A percentile compares a stretch with the other conserved stretches of the same genome.
Evolutionary conservation across 37 sponge, comb jelly and placozoan genomes (phyloP).

Genomic region (Halisarca cf. caerulea): DNA sequence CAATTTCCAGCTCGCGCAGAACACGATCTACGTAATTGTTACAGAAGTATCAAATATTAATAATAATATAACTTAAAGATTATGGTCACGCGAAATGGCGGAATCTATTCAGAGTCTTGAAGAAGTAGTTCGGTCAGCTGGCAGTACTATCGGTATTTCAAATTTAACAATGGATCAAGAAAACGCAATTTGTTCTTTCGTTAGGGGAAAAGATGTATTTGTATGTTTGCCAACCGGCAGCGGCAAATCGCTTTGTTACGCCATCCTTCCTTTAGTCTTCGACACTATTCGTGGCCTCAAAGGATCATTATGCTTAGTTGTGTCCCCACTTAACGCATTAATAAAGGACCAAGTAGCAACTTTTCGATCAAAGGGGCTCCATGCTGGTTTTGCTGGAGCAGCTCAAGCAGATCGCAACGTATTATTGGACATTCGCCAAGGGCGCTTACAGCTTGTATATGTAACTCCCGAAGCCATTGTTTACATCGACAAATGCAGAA

Average conservation of each 20-base stretch:
- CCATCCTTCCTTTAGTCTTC: neutral
- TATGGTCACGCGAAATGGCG: too few species aligned
- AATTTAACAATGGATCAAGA: neutral
- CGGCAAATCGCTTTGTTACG: constrained; percentile 12
- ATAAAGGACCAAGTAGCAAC: constrained; percentile 12
- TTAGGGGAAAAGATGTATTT: neutral
- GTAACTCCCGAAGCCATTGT: constrained; percentile 10
- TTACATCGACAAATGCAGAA: neutral
- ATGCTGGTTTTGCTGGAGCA: neutral
- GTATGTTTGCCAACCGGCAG: constrained; percentile 13
- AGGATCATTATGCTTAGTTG: constrained; percentile 16
- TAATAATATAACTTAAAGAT: too few species aligned
- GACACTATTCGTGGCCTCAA: neutral
- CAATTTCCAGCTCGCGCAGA: too few species aligned
- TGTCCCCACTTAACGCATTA: neutral
- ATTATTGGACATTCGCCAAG: neutral
- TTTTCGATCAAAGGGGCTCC: neutral
- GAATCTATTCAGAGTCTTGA: neutral
- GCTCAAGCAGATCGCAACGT: neutral
- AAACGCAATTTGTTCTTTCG: neutral
- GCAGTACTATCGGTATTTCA: neutral
- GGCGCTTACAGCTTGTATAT: constrained; percentile 3
- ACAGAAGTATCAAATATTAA: too few species aligned
- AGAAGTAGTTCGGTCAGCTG: neutral
- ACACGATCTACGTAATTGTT: too few species aligned